Evolutionary conservation across 2,888 invertebrate genomes (phyloP), one percentile per base, ranked within the genome.

Genomic region (Archaeoteleia sp.): DNA sequence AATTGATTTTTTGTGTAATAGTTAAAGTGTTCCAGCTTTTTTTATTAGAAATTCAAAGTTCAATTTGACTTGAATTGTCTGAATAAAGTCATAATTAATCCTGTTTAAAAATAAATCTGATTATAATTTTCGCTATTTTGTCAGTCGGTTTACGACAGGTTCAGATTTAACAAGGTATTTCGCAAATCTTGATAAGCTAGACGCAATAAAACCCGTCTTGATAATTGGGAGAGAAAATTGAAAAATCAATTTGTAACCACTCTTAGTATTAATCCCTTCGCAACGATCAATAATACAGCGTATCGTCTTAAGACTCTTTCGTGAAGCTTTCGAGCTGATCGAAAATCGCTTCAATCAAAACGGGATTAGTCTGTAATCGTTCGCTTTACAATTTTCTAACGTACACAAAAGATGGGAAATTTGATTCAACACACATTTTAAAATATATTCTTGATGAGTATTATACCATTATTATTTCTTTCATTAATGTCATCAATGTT

Each of bases 221-320:
- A 71, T 79, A 77, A 81, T 80, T 79, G 79, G 48, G 70, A 67
- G 63, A 71, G 55, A 70, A 63, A 46, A 69, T 71, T 67, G 73
- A 78, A 80, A 79, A 80, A 80, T 80, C 75, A 71, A 42, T 78
- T 60, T 40, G 73, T 74, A 80, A 79, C 80, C 78, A 80, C 74
- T 77, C 74, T 73, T 67, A 67, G 70, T 66, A 74, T 72, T 78
- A 78, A 81, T 80, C 78, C 73, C 40, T 29, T 39, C 54, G 58
- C 51, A 48, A 39, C 69, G 73, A 74, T 71, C 69, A 69, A 69
- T 71, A 66, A 58, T 51, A 58, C 58, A 71, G 54, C 58, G 55
- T 46, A 34, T 12, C 62, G 60, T 61, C 62, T 66, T 57, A 61
- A 54, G 60, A 42, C 48, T 60, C 51, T 32, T n/a, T 14, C 30